Base-by-base conservation (phyloP, 2,888 invertebrate species). In the Lysandra bellargus region DNA sequence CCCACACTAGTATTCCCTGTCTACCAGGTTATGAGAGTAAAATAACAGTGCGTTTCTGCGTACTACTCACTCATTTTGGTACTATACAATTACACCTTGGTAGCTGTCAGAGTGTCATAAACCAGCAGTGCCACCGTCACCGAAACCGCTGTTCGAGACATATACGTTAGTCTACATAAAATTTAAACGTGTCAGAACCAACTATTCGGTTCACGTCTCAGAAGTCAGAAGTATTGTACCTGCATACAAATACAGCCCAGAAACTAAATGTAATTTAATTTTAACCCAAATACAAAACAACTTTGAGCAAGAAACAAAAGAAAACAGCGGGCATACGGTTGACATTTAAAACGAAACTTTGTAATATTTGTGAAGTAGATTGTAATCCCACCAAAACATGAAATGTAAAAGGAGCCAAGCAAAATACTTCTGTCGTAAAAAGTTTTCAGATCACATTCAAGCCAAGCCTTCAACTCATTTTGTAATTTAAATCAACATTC, bases 291-390 rank as follows among this genome's bases (percentile, higher is more conserved):
- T 75, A 76, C 76, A 76, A 57, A 57, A 76, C 57, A 57, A 76
- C 17, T 53, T 76, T 76, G 57, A 49, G 49, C 75, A 23, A 76
- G 57, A 57, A 76, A 76, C 76, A 76, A 76, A 76, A 76, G 76
- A 76, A 57, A 53, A 14, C 75, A 53, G 30, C 53, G 17, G 76
- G 57, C 76, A 57, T 76, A 53, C 30, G 30, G 57, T 30, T 76
- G 76, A 76, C 76, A 53, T 76, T 73, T 40, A 74, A 53, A 79
- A 78, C 44, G 44, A 80, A 44, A 80, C 61, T 78, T 74, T 49
- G 73, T 57, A 74, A 78, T 78, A 78, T 78, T 80, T 61, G 61
- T 57, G 73, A 74, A 78, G 73, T 74, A 78, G 73, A 78, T 60
- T 78, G 77, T 74, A 74, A 74, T 23, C 23, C 23, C 0, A 23